Evolutionary conservation across 2,797 vertebrate species (phyloP).

Genomic region (Oceanodroma leucorhoa): DNA sequence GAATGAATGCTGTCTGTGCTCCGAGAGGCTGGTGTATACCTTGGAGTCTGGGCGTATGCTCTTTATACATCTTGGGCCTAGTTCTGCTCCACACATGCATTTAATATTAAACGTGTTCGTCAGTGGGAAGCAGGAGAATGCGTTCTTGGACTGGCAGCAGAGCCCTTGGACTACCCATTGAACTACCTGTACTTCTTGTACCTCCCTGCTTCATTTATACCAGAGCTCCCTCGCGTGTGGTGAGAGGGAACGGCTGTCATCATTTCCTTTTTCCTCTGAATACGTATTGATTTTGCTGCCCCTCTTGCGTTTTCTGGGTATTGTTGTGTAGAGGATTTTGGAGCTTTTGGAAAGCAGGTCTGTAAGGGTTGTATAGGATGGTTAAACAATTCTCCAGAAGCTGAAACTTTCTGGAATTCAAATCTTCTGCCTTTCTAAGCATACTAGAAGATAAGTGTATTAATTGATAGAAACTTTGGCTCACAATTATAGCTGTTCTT

Average conservation of each 20-base stretch:
- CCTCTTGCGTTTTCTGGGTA: not conserved
- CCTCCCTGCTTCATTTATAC: not conserved
- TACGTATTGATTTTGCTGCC: not conserved
- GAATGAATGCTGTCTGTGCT: fast-evolving
- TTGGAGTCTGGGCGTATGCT: not conserved
- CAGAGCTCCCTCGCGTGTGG: not conserved
- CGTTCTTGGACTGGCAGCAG: not conserved
- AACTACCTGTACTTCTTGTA: not conserved
- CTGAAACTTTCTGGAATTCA: not conserved
- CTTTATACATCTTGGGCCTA: not conserved
- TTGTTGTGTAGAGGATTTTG: not conserved
- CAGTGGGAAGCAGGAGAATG: not conserved
- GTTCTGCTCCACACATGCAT: not conserved
- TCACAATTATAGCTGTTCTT: not conserved
- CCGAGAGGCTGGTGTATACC: not conserved
- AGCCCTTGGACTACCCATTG: not conserved
- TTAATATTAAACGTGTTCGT: not conserved
- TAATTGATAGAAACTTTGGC: not conserved
- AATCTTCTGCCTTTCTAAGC: not conserved
- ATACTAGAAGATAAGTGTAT: not conserved
- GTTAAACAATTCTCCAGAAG: not conserved
- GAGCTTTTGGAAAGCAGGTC: not conserved
- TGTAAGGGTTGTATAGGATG: not conserved
- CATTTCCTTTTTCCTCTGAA: not conserved
- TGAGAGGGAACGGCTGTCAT: not conserved